Conservation (phyloP, 2,113 vertebrate species). For the Potamarius usumacintae region DNA sequence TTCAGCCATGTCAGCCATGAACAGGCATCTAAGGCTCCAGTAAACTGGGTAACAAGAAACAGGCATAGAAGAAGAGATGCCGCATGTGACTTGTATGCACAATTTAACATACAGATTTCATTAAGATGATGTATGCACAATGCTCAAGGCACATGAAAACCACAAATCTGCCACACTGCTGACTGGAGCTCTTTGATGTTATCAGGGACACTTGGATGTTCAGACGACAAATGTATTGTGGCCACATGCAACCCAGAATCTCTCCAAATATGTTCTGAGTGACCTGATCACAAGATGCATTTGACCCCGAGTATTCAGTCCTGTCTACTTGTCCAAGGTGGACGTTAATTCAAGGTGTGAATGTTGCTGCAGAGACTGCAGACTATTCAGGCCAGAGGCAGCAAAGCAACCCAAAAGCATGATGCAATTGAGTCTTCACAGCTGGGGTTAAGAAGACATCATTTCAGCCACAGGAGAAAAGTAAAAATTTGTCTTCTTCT, state of each 20-base stretch:
- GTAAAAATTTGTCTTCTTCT: not conserved
- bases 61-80: not conserved
- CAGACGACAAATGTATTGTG: not conserved
- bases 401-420: not conserved
- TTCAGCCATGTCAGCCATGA: not conserved
- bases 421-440: not conserved
- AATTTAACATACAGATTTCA: not conserved
- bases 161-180: not conserved
- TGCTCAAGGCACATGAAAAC: not conserved
- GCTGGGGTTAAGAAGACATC: not conserved
- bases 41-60: not conserved
- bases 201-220: not conserved
- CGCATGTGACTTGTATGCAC: not conserved
- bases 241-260: not conserved
- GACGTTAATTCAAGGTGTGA: not conserved
- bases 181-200: not conserved
- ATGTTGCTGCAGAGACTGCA: not conserved
- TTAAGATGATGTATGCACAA: not conserved
- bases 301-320: not conserved
- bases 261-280: not conserved
- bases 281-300: not conserved
- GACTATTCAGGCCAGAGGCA: not conserved
- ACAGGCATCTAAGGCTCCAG: not conserved
- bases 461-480: not conserved
- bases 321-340: not conserved